Percentiles rank a stretch among this genome's conserved stretches.
Evolutionary conservation across 2,113 vertebrate genomes (phyloP).

Genomic region (Choloepus hoffmanni): DNA sequence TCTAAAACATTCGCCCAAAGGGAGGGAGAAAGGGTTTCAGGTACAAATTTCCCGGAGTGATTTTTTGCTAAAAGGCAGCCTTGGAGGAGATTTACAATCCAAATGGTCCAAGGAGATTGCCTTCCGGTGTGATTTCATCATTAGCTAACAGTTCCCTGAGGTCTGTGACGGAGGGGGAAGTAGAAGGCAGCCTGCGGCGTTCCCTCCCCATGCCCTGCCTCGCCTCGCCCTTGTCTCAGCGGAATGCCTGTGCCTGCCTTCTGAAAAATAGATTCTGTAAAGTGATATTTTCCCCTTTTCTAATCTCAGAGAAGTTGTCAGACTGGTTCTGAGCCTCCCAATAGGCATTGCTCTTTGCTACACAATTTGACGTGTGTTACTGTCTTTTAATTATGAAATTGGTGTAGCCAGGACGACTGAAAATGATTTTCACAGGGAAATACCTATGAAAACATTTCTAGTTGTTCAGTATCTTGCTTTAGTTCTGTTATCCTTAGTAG

Average conservation of each 20-base stretch:
- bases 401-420: conserved; percentile 32
- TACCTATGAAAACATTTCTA: conserved; percentile 59
- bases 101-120: conserved; percentile 65
- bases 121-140: conserved; percentile 60
- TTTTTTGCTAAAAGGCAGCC: conserved; percentile 55
- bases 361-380: background rate
- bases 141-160: conserved; percentile 72
- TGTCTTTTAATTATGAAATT: conserved; percentile 70
- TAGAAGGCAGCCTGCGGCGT: background rate
- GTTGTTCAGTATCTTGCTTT: conserved; percentile 42
- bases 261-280: conserved; percentile 55
- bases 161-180: background rate
- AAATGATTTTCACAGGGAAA: conserved; percentile 57
- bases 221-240: conserved; percentile 14
- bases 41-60: background rate
- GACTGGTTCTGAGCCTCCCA: conserved; percentile 65
- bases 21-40: conserved; percentile 4
- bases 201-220: conserved; percentile 36
- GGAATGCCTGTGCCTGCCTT: background rate
- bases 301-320: conserved; percentile 76
- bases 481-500: conserved; percentile 61
- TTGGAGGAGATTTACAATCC: conserved; percentile 65
- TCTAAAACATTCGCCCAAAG: background rate
- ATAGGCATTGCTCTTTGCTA: background rate
- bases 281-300: conserved; percentile 60